Evolutionary conservation across 2,888 invertebrate genomes (phyloP).

Genomic region (Orthosia incerta): DNA sequence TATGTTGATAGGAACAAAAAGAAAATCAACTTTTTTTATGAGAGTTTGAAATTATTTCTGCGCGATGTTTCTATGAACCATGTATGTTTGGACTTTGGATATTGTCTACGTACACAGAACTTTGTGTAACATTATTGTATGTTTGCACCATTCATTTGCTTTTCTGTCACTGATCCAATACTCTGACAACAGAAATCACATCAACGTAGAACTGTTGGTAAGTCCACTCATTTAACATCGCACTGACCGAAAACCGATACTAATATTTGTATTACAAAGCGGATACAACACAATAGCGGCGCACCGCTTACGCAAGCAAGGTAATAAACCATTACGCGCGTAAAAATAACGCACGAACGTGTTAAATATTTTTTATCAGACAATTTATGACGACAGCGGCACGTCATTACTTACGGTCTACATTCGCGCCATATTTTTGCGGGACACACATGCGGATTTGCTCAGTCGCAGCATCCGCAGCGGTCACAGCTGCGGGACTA

Average conservation of each 20-base stretch:
- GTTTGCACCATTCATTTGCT: not conserved
- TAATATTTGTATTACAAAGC: constrained; percentile 42
- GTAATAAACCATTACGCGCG: constrained; percentile 44
- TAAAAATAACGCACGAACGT: constrained; percentile 52
- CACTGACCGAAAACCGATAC: constrained; percentile 2
- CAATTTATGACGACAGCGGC: constrained; percentile 60
- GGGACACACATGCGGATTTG: constrained; percentile 63
- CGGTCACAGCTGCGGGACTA: constrained; percentile 68
- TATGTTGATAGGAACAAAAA: not conserved
- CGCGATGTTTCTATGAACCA: not conserved
- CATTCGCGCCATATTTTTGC: constrained; percentile 47
- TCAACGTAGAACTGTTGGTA: not conserved
- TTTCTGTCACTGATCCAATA: not conserved
- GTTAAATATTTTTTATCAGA: constrained; percentile 56
- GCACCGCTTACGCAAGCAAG: constrained; percentile 36
- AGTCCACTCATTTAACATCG: not conserved
- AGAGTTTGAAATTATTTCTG: not conserved
- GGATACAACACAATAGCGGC: constrained; percentile 22
- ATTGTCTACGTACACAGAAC: not conserved
- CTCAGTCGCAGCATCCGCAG: constrained; percentile 60
- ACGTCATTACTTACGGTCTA: constrained; percentile 61
- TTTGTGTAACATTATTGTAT: not conserved
- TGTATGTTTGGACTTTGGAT: not conserved
- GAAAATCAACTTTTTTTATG: not conserved
- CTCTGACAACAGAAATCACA: not conserved